Conservation (phyloP, 2,888 invertebrate species). For the Nesidiocoris tenuis region DNA sequence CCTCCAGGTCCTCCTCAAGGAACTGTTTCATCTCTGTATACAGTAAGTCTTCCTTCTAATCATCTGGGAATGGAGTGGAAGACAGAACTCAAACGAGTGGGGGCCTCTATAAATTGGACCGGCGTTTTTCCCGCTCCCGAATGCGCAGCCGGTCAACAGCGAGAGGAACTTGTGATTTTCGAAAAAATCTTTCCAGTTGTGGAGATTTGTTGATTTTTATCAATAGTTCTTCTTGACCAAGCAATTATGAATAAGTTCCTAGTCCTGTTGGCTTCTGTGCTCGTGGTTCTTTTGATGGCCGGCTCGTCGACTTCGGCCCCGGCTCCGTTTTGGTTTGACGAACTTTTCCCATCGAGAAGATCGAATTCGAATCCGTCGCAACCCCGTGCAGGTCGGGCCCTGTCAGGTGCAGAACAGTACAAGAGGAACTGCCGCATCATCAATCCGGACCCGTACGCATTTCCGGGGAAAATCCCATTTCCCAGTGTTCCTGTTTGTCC, state of each 20-base stretch:
- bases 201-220: neutral
- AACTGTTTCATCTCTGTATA: too few species aligned
- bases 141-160: constrained; percentile 17
- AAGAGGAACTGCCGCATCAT: constrained; percentile 70
- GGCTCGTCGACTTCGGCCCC: constrained; percentile 8
- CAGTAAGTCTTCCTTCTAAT: neutral
- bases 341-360: constrained; percentile 1
- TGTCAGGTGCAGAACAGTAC: constrained; percentile 54
- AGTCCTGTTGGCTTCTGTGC: constrained; percentile 19
- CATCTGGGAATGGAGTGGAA: neutral
- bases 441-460: constrained; percentile 61
- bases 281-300: neutral
- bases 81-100: constrained; percentile 2
- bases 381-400: neutral
- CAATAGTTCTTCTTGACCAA: neutral
- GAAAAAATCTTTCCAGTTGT: neutral
- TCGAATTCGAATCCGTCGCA: neutral
- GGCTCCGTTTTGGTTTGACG: constrained; percentile 31
- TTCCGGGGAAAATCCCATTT: constrained; percentile 60
- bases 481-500: constrained; percentile 66
- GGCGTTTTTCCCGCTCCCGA: neutral
- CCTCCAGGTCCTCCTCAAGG: neutral
- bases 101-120: constrained; percentile 33
- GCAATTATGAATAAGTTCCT: constrained; percentile 29
- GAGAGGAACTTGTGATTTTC: constrained; percentile 21